These are phyloP conservation scores for Dolichallabes microphthalmus DNA, from an alignment of 2,113 vertebrate species.

Conservation along the genomic window DNA sequence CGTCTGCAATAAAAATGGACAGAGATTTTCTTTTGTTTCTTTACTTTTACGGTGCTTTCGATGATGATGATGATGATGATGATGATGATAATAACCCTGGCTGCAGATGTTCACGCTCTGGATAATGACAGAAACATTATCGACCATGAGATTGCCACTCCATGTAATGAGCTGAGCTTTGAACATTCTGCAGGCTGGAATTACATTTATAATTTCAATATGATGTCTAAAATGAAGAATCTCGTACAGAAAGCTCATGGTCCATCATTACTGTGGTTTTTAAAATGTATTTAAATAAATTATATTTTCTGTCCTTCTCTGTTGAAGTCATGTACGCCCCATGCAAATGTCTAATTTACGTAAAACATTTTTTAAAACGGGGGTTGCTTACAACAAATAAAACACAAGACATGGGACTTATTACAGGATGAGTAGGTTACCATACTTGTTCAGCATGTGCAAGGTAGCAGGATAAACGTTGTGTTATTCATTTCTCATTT, in stretches of 20 bases:
- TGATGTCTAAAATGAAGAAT: constrained; percentile 22
- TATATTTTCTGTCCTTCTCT: background rate
- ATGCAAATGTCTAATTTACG: constrained; percentile 48
- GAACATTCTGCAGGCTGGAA: constrained; percentile 39
- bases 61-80: background rate
- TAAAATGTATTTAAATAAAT: background rate
- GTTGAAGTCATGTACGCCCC: background rate
- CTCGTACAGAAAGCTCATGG: constrained; percentile 30
- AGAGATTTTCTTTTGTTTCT: constrained; percentile 44
- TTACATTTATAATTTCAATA: constrained; percentile 20
- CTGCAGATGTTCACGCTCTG: constrained; percentile 20
- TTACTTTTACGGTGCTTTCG: background rate
- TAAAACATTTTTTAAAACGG: constrained; percentile 41
- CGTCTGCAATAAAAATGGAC: constrained; percentile 10
- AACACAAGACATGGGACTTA: constrained; percentile 21
- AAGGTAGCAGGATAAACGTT: background rate
- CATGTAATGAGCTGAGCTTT: constrained; percentile 47
- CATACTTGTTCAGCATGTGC: background rate
- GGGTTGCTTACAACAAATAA: background rate
- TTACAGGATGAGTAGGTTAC: background rate
- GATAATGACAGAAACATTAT: constrained; percentile 9
- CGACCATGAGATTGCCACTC: constrained; percentile 44
- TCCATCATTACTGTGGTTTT: constrained; percentile 49
- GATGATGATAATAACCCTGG: background rate
- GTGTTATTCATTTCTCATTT: too few species aligned